Base-by-base conservation (phyloP, 2,888 invertebrate genomes). In the Camptogramma bilineatum region DNA sequence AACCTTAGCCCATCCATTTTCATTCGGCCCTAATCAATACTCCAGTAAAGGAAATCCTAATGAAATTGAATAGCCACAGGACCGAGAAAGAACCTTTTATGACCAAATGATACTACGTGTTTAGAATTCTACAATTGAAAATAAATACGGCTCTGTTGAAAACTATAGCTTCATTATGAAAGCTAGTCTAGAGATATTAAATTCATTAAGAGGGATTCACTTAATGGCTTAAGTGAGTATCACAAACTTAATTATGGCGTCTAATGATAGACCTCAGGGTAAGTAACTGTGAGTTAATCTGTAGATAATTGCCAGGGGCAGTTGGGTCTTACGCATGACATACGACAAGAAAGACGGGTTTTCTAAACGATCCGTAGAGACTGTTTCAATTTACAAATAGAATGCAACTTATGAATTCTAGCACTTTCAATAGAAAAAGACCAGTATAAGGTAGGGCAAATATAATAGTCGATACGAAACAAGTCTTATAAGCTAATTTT, bases 201-300 rank as follows among this genome's bases (percentile, higher is more conserved):
- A 54, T 54, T 57, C 62, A 61, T 65, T 58, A 63, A 53, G 62
- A 55, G 55, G 51, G 52, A 61, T 59, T 61, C 54, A 59, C 60
- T 56, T 65, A 62, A 65, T 62, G 39, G 56, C 52, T 53, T 50
- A 53, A 65, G 54, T 60, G 57, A 44, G 61, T 53, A 64, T 58
- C 58, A 57, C 57, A 18, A 62, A 66, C 47, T 58, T 66, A 66
- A 66, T 66, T 62, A 66, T 55, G 62, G 58, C 54, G 62, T 55
- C 52, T 65, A 65, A 65, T 58, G 58, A 58, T 52, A 66, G 62
- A 59, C 58, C 54, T 54, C 18, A 51, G 47, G 46, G 24, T 39
- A 61, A 46, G 46, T 52, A 47, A 62, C 51, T 54, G 24, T 7
- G 16, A 58, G 53, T 42, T 66, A 62, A 62, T 51, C 62, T 62